Evolutionary conservation across 2,888 invertebrate species (phyloP).

Genomic region (Polymixis lichenea): DNA sequence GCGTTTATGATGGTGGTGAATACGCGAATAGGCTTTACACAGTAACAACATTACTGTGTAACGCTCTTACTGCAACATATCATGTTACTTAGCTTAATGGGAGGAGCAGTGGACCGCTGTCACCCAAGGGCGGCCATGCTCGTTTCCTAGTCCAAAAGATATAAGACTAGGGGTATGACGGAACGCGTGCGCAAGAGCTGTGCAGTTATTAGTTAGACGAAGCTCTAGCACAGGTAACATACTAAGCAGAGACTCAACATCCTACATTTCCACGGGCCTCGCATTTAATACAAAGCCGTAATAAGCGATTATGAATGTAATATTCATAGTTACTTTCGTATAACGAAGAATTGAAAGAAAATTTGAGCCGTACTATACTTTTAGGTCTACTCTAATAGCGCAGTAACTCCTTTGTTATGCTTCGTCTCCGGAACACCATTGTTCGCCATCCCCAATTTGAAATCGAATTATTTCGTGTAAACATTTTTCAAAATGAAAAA

Average conservation of each 20-base stretch:
- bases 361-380: slow-evolving; percentile 16
- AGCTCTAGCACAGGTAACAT: slow-evolving; percentile 44
- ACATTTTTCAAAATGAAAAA: slow-evolving; percentile 31
- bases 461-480: slow-evolving; percentile 19
- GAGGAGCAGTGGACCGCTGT: slow-evolving; percentile 1
- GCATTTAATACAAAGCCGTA: slow-evolving; percentile 18
- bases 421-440: slow-evolving; percentile 18
- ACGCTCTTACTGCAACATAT: slow-evolving; percentile 30
- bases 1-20: background rate
- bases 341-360: slow-evolving; percentile 13
- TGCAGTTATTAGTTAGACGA: slow-evolving; percentile 44
- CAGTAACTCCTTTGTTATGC: slow-evolving; percentile 29
- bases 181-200: slow-evolving; percentile 24
- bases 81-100: slow-evolving; percentile 32
- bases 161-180: slow-evolving; percentile 30
- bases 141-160: background rate
- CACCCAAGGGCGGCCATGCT: slow-evolving; percentile 3
- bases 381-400: slow-evolving; percentile 12
- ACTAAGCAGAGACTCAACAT: slow-evolving; percentile 24
- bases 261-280: slow-evolving; percentile 16
- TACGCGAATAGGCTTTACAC: no score
- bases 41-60: slow-evolving; percentile 41
- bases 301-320: slow-evolving; percentile 16
- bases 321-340: slow-evolving; percentile 2
- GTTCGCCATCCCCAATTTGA: slow-evolving; percentile 25